A percentile compares a stretch with the other conserved stretches of the same genome.
Evolutionary conservation across 2,113 vertebrate genomes (phyloP).

Genomic region (Protobothrops mucrosquamatus): DNA sequence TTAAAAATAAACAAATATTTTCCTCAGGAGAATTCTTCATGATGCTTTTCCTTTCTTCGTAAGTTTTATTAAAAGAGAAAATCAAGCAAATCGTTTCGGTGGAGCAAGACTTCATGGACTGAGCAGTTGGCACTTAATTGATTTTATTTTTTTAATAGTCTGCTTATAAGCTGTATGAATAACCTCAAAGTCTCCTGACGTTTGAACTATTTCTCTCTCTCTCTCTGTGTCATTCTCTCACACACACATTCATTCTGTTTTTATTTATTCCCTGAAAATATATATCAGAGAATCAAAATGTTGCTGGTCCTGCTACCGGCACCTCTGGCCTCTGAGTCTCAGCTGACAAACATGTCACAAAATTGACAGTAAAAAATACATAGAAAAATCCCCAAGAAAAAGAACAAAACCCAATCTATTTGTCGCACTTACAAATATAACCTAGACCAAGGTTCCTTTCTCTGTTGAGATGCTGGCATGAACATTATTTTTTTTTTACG

Average conservation of each 20-base stretch:
- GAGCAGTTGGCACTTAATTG: not conserved
- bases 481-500: constrained; percentile 34
- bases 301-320: constrained; percentile 77
- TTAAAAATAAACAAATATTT: constrained; percentile 25
- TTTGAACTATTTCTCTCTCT: constrained; percentile 16
- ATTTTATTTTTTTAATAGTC: constrained; percentile 34
- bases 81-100: not conserved
- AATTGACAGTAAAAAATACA: constrained; percentile 91
- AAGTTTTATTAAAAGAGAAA: not conserved
- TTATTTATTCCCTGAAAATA: constrained; percentile 81
- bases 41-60: not conserved
- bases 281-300: constrained; percentile 79
- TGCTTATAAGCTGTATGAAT: constrained; percentile 55
- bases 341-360: constrained; percentile 92
- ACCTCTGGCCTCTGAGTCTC: constrained; percentile 85
- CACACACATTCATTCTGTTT: constrained; percentile 67
- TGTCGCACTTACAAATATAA: constrained; percentile 48
- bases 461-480: constrained; percentile 23
- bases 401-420: constrained; percentile 62
- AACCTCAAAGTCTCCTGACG: constrained; percentile 63
- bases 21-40: constrained; percentile 30
- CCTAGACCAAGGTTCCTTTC: constrained; percentile 39
- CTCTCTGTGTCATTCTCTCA: not conserved
- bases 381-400: constrained; percentile 69
- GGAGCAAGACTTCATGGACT: not conserved